Evolutionary conservation across 2,797 vertebrate species (phyloP).

Genomic region (Lophius americanus): DNA sequence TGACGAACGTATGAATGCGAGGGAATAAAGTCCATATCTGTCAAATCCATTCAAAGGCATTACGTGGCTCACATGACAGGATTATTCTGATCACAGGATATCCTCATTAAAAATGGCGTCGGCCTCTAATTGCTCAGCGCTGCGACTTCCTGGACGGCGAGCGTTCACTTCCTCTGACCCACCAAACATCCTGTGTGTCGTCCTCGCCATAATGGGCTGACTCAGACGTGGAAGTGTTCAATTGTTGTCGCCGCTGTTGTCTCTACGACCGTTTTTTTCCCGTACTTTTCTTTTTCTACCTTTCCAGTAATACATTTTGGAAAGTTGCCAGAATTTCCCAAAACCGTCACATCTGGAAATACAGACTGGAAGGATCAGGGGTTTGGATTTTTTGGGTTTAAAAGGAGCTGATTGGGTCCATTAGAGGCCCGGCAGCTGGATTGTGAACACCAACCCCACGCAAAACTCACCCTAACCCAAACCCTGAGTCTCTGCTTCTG

Average conservation of each 20-base stretch:
- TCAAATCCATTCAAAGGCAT: constrained; percentile 18
- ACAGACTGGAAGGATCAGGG: no score
- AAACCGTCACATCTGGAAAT: neutral
- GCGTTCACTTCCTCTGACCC: constrained; percentile 58
- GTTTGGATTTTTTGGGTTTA: no score
- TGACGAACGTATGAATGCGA: neutral
- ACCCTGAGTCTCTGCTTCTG: no score
- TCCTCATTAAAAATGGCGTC: constrained; percentile 64
- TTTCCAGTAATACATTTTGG: neutral
- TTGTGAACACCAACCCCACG: no score
- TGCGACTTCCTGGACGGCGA: constrained; percentile 69
- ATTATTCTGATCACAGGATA: constrained; percentile 66
- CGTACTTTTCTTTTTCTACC: neutral
- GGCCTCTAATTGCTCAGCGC: constrained; percentile 62
- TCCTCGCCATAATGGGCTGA: constrained; percentile 35
- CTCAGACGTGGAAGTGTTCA: constrained; percentile 39
- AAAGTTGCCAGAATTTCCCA: neutral
- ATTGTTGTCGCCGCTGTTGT: constrained; percentile 17
- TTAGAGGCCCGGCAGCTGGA: no score
- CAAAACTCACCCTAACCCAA: no score
- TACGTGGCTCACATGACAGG: constrained; percentile 53
- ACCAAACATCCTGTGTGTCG: constrained; percentile 63
- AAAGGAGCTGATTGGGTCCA: no score
- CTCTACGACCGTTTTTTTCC: neutral
- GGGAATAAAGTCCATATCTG: constrained; percentile 10